Evolutionary conservation across 2,113 vertebrate genomes (phyloP).

Genomic region (Illadopsis cleaveri): DNA sequence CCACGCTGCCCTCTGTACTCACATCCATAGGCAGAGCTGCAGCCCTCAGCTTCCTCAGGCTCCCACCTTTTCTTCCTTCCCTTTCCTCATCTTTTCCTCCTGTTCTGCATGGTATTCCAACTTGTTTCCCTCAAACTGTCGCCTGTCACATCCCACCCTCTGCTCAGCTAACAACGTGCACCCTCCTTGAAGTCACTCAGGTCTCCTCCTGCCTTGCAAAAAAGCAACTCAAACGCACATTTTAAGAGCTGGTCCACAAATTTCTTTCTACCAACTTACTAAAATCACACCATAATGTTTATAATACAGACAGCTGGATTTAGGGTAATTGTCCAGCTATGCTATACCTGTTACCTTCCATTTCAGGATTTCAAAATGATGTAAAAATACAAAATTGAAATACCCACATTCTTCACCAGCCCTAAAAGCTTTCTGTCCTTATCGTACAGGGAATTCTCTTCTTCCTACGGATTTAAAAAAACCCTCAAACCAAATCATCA

Average conservation of each 20-base stretch:
- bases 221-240: background rate
- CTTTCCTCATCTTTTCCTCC: background rate
- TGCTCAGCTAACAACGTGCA: background rate
- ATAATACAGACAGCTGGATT: background rate
- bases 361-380: background rate
- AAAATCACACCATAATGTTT: background rate
- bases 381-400: background rate
- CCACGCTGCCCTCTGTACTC: rapidly evolving
- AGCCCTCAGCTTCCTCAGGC: background rate
- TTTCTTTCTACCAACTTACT: background rate
- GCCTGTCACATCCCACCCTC: background rate
- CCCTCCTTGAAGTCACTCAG: background rate
- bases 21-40: rapidly evolving
- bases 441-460: background rate
- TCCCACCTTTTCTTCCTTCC: background rate
- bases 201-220: background rate
- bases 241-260: background rate
- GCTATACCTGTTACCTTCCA: background rate
- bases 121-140: background rate
- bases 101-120: background rate
- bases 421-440: background rate
- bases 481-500: background rate
- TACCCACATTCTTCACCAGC: background rate
- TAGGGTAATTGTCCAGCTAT: too few relatives aligned
- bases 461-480: background rate